Base-by-base conservation (phyloP, 2,797 vertebrate genomes). In the Hydrolagus colliei region DNA sequence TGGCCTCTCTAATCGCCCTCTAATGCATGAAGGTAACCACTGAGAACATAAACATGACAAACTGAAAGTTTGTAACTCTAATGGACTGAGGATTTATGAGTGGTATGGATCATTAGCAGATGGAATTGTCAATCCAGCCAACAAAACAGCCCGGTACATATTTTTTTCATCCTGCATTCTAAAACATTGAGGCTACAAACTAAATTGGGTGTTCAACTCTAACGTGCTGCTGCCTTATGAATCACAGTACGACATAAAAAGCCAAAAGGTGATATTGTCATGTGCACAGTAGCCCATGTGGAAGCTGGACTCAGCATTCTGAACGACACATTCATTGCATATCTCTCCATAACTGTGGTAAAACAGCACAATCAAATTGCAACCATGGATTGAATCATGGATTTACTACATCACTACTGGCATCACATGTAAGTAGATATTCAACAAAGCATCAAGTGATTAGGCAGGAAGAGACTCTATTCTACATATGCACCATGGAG, bases 21-120 rank as follows among this genome's bases (percentile, higher is more conserved):
- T 87, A 86, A 87, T 80, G 62, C 86, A 78, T 86, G 85, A 80
- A 86, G 75, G 86, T 78, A 65, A 73, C 72, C 14, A 18, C 78
- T 76, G 22, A 68, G 86, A 85, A 74, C 65, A 35, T 77, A 75
- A 85, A 86, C 32, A 71, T 86, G 87, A 86, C 75, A 86, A 86
- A 87, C 87, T 71, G 80, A 13, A 12, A 41, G 76, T 73, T 62
- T 80, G 73, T 78, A 86, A 59, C 71, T 78, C 61, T 86, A 87
- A 76, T 73, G 74, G 73, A 85, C 82, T 52, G 0, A 16, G 87
- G 88, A 88, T 88, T 88, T 72, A 88, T 88, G 73, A 85, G 73
- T 61, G n/a, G 61, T 74, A 41, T 87, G 86, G 79, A 84, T 71
- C 79, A 84, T 84, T 84, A 71, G 79, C 63, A 84, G 65, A 80